Base-by-base conservation (phyloP, 2,797 vertebrate species). In the Gastrophryne carolinensis region DNA sequence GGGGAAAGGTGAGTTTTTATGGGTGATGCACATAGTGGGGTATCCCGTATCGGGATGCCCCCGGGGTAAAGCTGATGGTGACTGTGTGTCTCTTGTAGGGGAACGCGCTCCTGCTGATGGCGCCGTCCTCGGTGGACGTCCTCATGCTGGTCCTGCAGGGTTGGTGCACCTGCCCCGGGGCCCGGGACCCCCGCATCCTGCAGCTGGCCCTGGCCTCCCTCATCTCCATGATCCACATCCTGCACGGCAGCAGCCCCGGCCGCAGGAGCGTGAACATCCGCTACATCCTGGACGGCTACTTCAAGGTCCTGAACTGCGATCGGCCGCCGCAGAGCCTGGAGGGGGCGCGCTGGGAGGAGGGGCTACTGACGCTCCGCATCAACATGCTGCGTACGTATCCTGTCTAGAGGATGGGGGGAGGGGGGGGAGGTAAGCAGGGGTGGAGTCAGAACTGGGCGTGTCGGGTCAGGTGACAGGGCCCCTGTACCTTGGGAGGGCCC, bases 301-400 rank as follows among this genome's bases (percentile, higher is more conserved):
- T 99, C 84, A 91, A 90, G 76, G 88, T 98, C 63, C 94, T 99
- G 44, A 99, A 98, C 75, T 91, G 93, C 1, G 93, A 94, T 84
- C 90, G 92, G 5, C 84, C 87, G 0, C 81, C 80, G 0, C 82
- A 69, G 0, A 82, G 88, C 0, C 69, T 85, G 80, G 84, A 83
- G 0, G 84, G 78, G 52, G 86, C 91, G 74, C 80, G 72, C 24
- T 79, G 82, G 1, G 94, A 95, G 72, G 92, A 94, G 1, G 90
- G 85, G 9, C 88, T 95, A 30, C 73, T 98, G 30, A 54, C 85
- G 6, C 91, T 97, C 4, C 89, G 95, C 10, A 92, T 94, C 73
- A 91, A 92, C 83, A 98, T 99, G 97, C 81, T 98, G 19, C 95
- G 97, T 98, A 93, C 84, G 92, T 78, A 15, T 5, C 4, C 27